Evolutionary conservation across 2,113 vertebrate species (phyloP).

Genomic region (Hoplias malabaricus): DNA sequence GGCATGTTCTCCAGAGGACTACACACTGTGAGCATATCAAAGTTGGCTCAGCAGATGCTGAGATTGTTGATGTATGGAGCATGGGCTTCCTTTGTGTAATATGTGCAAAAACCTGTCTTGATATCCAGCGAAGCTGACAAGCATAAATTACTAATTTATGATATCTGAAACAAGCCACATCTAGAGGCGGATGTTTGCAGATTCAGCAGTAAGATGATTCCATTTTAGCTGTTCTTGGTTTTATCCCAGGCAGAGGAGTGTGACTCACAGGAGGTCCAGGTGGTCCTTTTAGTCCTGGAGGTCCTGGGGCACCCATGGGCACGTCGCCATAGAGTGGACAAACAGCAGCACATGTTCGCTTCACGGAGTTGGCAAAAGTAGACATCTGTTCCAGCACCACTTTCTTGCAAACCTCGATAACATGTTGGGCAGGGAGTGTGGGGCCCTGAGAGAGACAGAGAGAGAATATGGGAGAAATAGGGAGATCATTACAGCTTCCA

Average conservation of each 20-base stretch:
- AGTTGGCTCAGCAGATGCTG: slow-evolving; percentile 47
- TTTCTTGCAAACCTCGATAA: slow-evolving; percentile 75
- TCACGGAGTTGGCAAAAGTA: slow-evolving; percentile 73
- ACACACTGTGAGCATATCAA: slow-evolving; percentile 62
- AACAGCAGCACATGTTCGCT: slow-evolving; percentile 71
- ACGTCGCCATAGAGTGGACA: slow-evolving; percentile 76
- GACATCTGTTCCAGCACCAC: slow-evolving; percentile 78
- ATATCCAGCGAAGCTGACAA: slow-evolving; percentile 32
- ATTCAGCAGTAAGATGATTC: background rate
- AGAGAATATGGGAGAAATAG: slow-evolving; percentile 41
- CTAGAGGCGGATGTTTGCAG: background rate
- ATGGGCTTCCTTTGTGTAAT: slow-evolving; percentile 2
- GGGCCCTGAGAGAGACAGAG: slow-evolving; percentile 61
- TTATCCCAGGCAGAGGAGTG: background rate
- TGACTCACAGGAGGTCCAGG: slow-evolving; percentile 69
- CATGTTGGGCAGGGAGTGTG: slow-evolving; percentile 66
- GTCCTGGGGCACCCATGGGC: slow-evolving; percentile 69
- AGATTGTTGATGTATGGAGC: slow-evolving; percentile 56
- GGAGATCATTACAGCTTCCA: slow-evolving; percentile 58
- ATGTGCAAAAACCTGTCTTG: slow-evolving; percentile 35
- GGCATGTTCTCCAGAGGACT: slow-evolving; percentile 55
- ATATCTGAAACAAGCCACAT: slow-evolving; percentile 39
- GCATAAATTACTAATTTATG: slow-evolving; percentile 17
- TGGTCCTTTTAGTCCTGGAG: slow-evolving; percentile 66
- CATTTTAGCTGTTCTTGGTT: background rate